Percentiles rank a stretch among this genome's conserved stretches.
These are phyloP conservation scores for Himalopsyche tibetana DNA, from an alignment of 2,888 invertebrate genomes.

Conservation along the genomic window DNA sequence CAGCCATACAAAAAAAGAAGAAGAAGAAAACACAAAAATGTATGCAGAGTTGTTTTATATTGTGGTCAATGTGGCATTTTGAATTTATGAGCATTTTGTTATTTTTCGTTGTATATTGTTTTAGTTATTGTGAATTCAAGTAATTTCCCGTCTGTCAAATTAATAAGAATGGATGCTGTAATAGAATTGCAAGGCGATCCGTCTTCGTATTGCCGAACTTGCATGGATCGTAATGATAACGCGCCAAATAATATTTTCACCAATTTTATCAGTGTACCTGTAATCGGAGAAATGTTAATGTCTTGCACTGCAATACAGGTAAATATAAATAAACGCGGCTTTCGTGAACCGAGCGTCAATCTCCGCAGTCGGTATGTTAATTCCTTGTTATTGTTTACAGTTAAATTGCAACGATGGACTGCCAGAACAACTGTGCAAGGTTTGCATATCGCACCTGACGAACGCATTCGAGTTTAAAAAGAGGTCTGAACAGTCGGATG, in stretches of 20 bases:
- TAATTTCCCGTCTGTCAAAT: neutral
- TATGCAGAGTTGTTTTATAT: constrained; percentile 42
- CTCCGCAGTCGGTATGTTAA: neutral
- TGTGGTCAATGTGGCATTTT: constrained; percentile 55
- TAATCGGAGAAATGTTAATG: constrained; percentile 69
- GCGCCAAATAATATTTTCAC: constrained; percentile 54
- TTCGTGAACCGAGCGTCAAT: neutral
- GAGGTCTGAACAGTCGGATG: constrained; percentile 59
- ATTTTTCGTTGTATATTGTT: neutral
- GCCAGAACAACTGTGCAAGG: constrained; percentile 62
- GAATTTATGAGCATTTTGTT: constrained; percentile 39
- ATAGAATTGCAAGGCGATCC: constrained; percentile 46
- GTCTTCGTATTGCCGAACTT: constrained; percentile 60
- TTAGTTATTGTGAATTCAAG: neutral
- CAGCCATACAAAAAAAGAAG: neutral
- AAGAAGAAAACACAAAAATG: constrained; percentile 27
- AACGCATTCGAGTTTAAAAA: constrained; percentile 62
- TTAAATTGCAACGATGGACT: constrained; percentile 60
- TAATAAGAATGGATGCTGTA: constrained; percentile 49
- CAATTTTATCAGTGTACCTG: constrained; percentile 58
- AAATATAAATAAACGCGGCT: neutral
- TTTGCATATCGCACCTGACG: constrained; percentile 58
- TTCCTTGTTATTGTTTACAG: constrained; percentile 55
- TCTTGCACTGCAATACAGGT: constrained; percentile 71
- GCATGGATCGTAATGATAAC: constrained; percentile 59